Evolutionary conservation across 2,888 invertebrate species (phyloP).

Genomic region (Orthosia cruda): DNA sequence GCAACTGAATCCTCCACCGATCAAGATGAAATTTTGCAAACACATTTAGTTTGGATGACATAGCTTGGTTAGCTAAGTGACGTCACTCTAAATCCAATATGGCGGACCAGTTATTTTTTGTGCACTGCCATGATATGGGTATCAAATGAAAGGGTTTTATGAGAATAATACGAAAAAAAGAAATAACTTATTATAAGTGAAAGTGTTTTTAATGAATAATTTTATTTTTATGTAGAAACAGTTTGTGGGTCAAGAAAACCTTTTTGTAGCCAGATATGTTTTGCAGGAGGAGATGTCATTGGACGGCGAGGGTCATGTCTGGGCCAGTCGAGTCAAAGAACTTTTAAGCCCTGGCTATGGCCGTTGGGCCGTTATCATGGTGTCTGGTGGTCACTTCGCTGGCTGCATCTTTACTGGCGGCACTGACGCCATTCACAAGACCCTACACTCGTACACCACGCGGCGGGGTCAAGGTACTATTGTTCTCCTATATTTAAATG

Average conservation of each 20-base stretch:
- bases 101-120: too few relatives aligned
- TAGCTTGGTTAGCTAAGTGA: too few relatives aligned
- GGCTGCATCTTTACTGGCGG: conserved; percentile 86
- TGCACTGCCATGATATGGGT: too few relatives aligned
- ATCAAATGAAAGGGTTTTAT: too few relatives aligned
- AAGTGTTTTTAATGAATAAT: too few relatives aligned
- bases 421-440: conserved; percentile 93
- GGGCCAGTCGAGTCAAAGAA: conserved; percentile 83
- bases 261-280: conserved; percentile 25
- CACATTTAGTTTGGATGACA: too few relatives aligned
- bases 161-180: too few relatives aligned
- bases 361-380: conserved; percentile 95
- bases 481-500: neutral
- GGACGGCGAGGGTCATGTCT: conserved; percentile 86
- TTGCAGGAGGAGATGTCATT: conserved; percentile 89
- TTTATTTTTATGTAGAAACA: neutral
- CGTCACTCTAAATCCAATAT: too few relatives aligned
- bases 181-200: too few relatives aligned
- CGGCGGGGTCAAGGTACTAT: conserved; percentile 93
- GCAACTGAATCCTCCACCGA: too few relatives aligned
- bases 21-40: too few relatives aligned
- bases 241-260: neutral
- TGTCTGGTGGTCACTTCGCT: conserved; percentile 94
- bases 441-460: conserved; percentile 96
- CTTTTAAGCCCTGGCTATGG: conserved; percentile 85